phyloP scores from a whole-genome alignment of 2,888 invertebrate species.

The Branchipolynoe longqiensis region DNA sequence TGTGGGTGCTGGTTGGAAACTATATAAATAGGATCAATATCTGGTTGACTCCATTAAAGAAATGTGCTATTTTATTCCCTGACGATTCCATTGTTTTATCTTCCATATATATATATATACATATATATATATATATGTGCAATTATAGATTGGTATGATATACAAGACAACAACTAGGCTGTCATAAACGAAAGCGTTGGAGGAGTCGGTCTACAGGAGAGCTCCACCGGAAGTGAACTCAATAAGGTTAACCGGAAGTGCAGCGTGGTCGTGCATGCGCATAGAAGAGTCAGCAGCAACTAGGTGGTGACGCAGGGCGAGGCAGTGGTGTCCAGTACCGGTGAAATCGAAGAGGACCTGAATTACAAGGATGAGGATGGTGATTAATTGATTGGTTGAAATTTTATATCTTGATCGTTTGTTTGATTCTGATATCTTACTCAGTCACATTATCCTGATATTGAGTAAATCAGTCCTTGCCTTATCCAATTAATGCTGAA shows the following conservation, averaged over 20 bases:
- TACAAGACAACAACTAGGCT: not conserved
- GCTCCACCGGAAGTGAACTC: slow-evolving; percentile 12
- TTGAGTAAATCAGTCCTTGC: not conserved
- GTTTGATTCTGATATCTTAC: not conserved
- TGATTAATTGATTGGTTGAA: not conserved
- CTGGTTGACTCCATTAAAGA: not conserved
- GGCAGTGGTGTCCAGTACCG: slow-evolving; percentile 8
- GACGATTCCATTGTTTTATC: not conserved
- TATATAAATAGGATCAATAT: not conserved
- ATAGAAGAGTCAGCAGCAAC: slow-evolving; percentile 1
- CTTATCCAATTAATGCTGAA: too few relatives aligned
- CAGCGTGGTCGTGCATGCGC: slow-evolving; percentile 43
- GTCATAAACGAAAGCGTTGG: not conserved
- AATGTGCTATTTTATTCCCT: not conserved
- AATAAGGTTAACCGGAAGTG: slow-evolving; percentile 28
- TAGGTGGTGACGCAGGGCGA: slow-evolving; percentile 30
- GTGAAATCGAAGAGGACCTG: slow-evolving; percentile 14
- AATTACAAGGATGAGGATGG: not conserved
- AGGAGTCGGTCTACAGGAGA: not conserved
- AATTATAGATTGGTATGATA: not conserved
- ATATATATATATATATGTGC: not conserved
- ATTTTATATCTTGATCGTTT: not conserved
- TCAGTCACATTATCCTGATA: not conserved
- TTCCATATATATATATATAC: not conserved
- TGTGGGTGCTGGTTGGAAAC: too few relatives aligned